These are phyloP conservation scores for Aythya fuligula DNA, from an alignment of 2,797 vertebrate species.

Conservation along the genomic window DNA sequence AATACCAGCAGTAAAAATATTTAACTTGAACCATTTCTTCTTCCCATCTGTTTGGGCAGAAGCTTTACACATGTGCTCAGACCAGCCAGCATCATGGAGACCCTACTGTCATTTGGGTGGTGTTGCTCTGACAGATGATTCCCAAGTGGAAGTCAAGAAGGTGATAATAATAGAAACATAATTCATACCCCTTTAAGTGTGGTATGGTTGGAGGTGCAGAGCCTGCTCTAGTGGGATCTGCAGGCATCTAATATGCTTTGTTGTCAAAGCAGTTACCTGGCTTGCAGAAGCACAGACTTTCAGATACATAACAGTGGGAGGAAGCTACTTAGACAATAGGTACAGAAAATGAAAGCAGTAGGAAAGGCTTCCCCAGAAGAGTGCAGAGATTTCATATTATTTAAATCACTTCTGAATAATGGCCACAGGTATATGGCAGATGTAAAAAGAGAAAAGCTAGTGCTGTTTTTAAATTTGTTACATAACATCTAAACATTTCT, in stretches of 20 bases:
- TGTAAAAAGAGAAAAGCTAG: neutral
- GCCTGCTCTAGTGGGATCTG: neutral
- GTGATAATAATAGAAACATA: constrained; percentile 4
- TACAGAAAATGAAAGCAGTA: neutral
- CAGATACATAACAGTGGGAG: neutral
- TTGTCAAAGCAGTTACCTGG: neutral
- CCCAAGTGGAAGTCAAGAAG: neutral
- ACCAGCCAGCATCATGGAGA: neutral
- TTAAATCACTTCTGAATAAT: neutral
- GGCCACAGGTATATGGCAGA: fast-evolving
- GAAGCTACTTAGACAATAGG: neutral
- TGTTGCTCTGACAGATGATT: neutral
- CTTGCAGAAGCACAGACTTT: neutral
- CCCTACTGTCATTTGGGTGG: neutral
- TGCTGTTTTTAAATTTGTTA: neutral
- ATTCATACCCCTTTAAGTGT: neutral
- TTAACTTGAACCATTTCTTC: neutral
- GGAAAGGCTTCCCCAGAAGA: neutral
- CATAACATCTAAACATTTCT: neutral
- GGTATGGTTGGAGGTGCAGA: neutral
- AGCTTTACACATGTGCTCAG: fast-evolving
- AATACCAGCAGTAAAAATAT: neutral
- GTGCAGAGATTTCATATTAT: neutral
- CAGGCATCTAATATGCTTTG: neutral
- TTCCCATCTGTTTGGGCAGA: neutral